Evolutionary conservation across 53 echinoderm and acorn worm genomes (phyloP), one percentile per base, ranked within the genome.

Genomic region (Stichopus horrens): DNA sequence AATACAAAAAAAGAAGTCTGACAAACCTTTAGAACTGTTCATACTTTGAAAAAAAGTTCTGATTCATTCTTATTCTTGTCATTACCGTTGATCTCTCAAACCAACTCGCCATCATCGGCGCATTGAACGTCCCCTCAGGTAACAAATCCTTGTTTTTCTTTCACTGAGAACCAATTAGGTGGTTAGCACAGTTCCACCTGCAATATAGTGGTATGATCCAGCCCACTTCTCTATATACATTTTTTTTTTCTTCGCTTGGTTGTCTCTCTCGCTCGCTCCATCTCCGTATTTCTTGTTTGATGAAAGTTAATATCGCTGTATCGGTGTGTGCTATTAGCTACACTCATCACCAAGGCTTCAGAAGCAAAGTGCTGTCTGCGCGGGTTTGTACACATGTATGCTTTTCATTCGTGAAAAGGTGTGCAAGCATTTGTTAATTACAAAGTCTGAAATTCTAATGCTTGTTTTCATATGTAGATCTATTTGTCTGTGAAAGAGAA

Each of bases 101-200:
- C 8, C 59, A 8, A 9, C 59, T 59, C 8, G 8, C 8, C 71
- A 71, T 20, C 18, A 71, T n/a, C 71, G 37, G 37, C 37, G 37
- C 37, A 37, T 37, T 37, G 11, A 16, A 63, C 58, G 22, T 56
- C 81, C 14, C 81, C 81, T 21, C 57, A 56, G 81, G 81, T 58
- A 58, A 81, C 81, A 81, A 56, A 81, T 7, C 58, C 58, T 21
- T 22, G 10, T 57, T 56, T 56, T 57, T 56, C 56, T 81, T 81
- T 56, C 57, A 81, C 9, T 81, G 81, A 81, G 58, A 81, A 81
- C 81, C 81, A 81, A 81, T 81, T 81, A 81, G 58, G 16, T 9
- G 54, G n/a, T 23, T 81, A 58, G 16, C 9, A 71, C 71, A 5
- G 56, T 58, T 57, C 56, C 81, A 81, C 81, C 81, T 81, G 81